These are phyloP conservation scores for Larimichthys polyactis DNA, from an alignment of 2,113 vertebrate genomes.

Conservation along the genomic window DNA sequence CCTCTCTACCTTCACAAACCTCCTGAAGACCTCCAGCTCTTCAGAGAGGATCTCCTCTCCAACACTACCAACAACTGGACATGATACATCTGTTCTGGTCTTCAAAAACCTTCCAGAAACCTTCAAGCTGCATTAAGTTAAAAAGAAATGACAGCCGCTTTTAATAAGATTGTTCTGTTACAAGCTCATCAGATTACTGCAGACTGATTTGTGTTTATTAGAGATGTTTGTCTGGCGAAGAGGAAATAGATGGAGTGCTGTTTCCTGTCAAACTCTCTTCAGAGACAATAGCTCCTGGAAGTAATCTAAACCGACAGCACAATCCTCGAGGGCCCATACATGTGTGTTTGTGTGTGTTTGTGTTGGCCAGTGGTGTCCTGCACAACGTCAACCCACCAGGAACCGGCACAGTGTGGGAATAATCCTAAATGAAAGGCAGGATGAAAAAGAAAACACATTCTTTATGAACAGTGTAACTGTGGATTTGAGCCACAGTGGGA, in stretches of 20 bases:
- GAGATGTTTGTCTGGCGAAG: conserved; percentile 18
- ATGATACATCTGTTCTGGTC: too few species aligned
- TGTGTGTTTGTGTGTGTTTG: conserved; percentile 14
- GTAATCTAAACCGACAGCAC: conserved; percentile 48
- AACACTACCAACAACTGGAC: too few species aligned
- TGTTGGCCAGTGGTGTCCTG: conserved; percentile 20
- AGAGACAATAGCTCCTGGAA: conserved; percentile 65
- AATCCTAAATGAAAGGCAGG: not conserved
- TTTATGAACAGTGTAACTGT: not conserved
- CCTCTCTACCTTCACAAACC: too few species aligned
- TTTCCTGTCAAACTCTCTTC: conserved; percentile 67
- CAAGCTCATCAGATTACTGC: conserved; percentile 8
- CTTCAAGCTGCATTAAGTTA: too few species aligned
- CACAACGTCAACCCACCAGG: conserved; percentile 25
- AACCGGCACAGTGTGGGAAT: conserved; percentile 32
- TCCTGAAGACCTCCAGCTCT: too few species aligned
- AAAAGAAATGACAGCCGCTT: not conserved
- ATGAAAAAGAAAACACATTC: conserved; percentile 38
- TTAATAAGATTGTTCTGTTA: not conserved
- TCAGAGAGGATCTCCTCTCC: too few species aligned
- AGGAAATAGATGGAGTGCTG: conserved; percentile 70
- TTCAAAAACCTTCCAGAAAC: too few species aligned
- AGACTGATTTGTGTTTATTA: conserved; percentile 32
- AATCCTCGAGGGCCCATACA: not conserved
- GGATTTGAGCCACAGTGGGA: conserved; percentile 23